Base-by-base conservation (phyloP, 1,140 invertebrate genomes). In the Drosophila hydei region DNA sequence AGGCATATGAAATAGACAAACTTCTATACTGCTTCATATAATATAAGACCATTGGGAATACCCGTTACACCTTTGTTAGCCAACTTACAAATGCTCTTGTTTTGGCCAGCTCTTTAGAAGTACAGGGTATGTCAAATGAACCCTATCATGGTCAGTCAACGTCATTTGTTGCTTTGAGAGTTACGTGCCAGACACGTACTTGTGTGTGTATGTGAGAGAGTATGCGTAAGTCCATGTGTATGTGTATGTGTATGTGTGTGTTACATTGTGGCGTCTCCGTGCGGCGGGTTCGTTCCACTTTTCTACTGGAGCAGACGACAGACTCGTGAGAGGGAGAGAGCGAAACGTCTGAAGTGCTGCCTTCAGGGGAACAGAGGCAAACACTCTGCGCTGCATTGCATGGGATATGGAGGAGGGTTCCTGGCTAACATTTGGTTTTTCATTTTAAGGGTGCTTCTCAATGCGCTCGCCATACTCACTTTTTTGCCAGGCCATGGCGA, bases 381-480 rank as follows among this genome's bases (percentile, higher is more conserved):
- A 42, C n/a, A n/a, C 19, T 12, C 18, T 18, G 7, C 9, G 43
- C 18, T 45, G 43, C 33, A 54, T 21, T n/a, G 50, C 50, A 5
- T 40, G 2, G 38, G 6, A 6, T 6, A 43, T 18, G 54, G 54
- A 71, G 73, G 50, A 78, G 77, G 84, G 80, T 74, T 64, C 71
- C 69, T 30, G 42, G 47, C 54, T 67, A 25, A 30, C 40, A 55
- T 77, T 64, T 55, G 65, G 61, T 33, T 73, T 83, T 85, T 75
- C 45, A 60, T 62, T 75, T 88, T 69, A 85, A 69, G 81, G 81
- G 81, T 87, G 83, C 78, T 87, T 87, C 74, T 75, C 23, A 38
- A 42, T 25, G n/a, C 73, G 40, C 47, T 54, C 38, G 38, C 30
- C 9, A 25, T 33, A 64, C 42, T 27, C 43, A 69, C 38, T 48